phyloP scores from a whole-genome alignment of 1,140 invertebrate genomes.

The Drosophila kurseongensis region DNA sequence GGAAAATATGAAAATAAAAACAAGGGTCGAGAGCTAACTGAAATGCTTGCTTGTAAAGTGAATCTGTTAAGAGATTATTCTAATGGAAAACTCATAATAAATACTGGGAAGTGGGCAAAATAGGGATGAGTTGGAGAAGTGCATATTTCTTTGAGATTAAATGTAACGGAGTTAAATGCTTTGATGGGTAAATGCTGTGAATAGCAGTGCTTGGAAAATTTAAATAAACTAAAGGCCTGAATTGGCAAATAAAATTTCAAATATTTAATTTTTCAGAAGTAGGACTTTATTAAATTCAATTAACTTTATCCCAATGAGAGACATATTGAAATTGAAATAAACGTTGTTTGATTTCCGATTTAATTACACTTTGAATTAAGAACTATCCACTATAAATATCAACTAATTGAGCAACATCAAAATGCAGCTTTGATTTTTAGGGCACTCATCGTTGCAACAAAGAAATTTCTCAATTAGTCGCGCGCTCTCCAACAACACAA shows the following conservation, averaged over 20 bases:
- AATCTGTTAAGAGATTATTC: conserved; percentile 60
- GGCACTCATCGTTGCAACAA: conserved; percentile 30
- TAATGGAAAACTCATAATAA: conserved; percentile 62
- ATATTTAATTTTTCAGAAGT: no score
- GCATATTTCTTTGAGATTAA: conserved; percentile 19
- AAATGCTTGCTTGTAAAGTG: conserved; percentile 43
- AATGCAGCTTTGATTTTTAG: conserved; percentile 27
- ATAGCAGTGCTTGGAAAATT: background rate
- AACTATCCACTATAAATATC: no score
- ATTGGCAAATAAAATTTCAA: background rate
- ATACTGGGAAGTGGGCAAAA: conserved; percentile 15
- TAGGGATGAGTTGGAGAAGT: conserved; percentile 4
- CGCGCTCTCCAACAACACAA: conserved; percentile 17
- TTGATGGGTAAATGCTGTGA: background rate
- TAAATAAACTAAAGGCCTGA: background rate
- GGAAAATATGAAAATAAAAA: conserved; percentile 48
- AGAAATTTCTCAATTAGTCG: conserved; percentile 56
- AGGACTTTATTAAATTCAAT: no score
- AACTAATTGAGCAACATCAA: conserved; percentile 8
- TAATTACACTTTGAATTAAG: conserved; percentile 1
- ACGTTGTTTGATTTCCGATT: background rate
- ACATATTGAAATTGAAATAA: background rate
- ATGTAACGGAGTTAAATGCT: conserved; percentile 12
- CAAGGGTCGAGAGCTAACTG: conserved; percentile 39
- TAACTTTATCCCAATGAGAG: no score